Percentiles rank a stretch among this genome's conserved stretches.
Conservation (phyloP, 2,888 invertebrate genomes). For the Pegoplata infirma region DNA sequence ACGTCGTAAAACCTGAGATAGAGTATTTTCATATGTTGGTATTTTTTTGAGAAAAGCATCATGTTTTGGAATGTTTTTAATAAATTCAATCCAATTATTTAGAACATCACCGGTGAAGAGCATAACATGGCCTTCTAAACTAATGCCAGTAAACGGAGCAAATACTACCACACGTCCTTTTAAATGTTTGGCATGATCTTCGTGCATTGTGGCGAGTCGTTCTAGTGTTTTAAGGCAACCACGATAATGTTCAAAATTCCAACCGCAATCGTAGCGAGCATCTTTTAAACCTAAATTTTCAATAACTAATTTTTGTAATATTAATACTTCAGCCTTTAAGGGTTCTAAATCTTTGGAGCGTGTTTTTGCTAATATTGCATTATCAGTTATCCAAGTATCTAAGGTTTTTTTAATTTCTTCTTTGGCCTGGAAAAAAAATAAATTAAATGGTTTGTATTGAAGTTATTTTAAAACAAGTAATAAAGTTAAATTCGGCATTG, state of each 20-base stretch:
- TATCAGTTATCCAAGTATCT: constrained; percentile 84
- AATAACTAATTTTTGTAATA: constrained; percentile 73
- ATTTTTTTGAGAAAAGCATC: constrained; percentile 86
- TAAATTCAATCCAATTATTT: constrained; percentile 93
- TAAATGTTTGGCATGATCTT: constrained; percentile 83
- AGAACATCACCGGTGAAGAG: constrained; percentile 95
- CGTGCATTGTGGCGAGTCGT: constrained; percentile 86
- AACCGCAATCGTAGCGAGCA: constrained; percentile 89
- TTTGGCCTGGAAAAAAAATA: constrained; percentile 55
- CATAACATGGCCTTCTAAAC: constrained; percentile 92
- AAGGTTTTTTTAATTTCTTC: constrained; percentile 66
- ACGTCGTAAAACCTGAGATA: constrained; percentile 89
- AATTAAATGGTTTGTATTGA: not conserved
- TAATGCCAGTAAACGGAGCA: constrained; percentile 94
- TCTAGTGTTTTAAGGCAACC: constrained; percentile 93
- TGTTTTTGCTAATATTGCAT: constrained; percentile 83
- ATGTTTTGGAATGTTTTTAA: constrained; percentile 88
- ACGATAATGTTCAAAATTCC: constrained; percentile 92
- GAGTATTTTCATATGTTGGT: constrained; percentile 89
- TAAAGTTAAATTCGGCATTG: not conserved
- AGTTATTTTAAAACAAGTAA: not conserved
- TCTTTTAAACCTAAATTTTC: constrained; percentile 80
- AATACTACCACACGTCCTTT: constrained; percentile 89
- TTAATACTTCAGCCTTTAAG: constrained; percentile 86
- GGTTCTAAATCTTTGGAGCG: constrained; percentile 83